Evolutionary conservation across 2,113 vertebrate species (phyloP), one percentile per base, ranked within the genome.

Genomic region (Puffinus mauretanicus): DNA sequence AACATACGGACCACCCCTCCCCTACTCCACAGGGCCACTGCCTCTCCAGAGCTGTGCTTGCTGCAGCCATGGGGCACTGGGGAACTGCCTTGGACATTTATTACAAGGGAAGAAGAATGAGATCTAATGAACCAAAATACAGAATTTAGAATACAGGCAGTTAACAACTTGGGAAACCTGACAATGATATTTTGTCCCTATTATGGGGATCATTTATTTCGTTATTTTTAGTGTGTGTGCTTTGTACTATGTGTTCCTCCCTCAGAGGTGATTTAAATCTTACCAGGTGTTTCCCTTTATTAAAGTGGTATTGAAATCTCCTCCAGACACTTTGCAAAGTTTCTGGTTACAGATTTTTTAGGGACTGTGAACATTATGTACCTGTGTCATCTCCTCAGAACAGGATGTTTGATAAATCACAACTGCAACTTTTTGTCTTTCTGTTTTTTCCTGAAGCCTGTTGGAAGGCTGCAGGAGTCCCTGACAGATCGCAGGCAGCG

Each of bases 21-120:
- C 7, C 18, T 46, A 46, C 46, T 64, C 44, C 29, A 6, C 34
- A 18, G 26, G 44, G 29, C 22, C 0, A 0, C 10, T 60, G 30
- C 29, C 32, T 54, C 55, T 49, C 66, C 29, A 49, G 47, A 65
- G 20, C 32, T 72, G n/a, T 5, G 8, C 32, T 64, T 64, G 42
- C 62, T 75, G 82, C 61, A 27, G 42, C 11, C 55, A 32, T 0
- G 0, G 27, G 34, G 24, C 51, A 40, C 34, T 20, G 12, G 8
- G 27, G 34, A 85, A 30, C 42, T 67, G 18, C 47, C 57, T 51
- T 40, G 61, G 61, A 12, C 30, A 44, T 54, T 64, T 49, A 32
- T 32, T 42, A 70, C 13, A 67, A 47, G 12, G 52, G 12, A 88
- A 90, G 32, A 91, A 90, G 40, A 61, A 80, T 34, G 40, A 90